Base-by-base conservation (phyloP, 2,113 vertebrate species). In the Pterocles gutturalis region DNA sequence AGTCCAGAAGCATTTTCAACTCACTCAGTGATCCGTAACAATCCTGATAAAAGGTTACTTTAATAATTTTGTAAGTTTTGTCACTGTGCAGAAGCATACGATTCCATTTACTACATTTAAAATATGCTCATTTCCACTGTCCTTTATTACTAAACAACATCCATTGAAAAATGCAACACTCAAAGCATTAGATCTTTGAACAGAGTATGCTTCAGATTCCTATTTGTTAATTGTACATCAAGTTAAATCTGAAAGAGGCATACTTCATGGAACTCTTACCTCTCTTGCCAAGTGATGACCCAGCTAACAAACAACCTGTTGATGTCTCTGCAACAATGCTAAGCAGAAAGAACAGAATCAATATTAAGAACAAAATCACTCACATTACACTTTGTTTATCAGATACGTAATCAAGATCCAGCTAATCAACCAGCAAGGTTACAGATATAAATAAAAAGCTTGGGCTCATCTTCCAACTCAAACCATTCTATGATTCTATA, bases 271-370 rank as follows among this genome's bases (percentile, higher is more conserved):
- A 77, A 69, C 51, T 89, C 96, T 97, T 97, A 99, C 99, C 99
- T 99, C 99, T 99, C 98, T 99, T 99, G 61, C 99, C 99, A 79
- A 99, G 98, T 22, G 99, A 98, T 11, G 99, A 99, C 17, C 99
- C 99, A 51, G 99, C 99, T 94, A 99, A 98, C 95, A 99, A 96
- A 95, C 99, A 99, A 57, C 99, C 99, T 2, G 99, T 99, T 14
- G 99, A 99, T 7, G 99, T 99, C 97, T 99, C 99, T 1, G 99
- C 99, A 31, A 99, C 96, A 96, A 99, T 97, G 41, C 99, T 99
- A 83, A 72, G 57, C 1, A 89, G n/a, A 84, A 71, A 55, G 69
- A 36, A 1, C 43, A 66, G 20, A 75, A 55, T 36, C 49, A 53
- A 21, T 36, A 83, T 49, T 26, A 83, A 41, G 17, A 65, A 69